Conservation (phyloP, 23 tunicate genomes). For the Clavelina lepadiformis region DNA sequence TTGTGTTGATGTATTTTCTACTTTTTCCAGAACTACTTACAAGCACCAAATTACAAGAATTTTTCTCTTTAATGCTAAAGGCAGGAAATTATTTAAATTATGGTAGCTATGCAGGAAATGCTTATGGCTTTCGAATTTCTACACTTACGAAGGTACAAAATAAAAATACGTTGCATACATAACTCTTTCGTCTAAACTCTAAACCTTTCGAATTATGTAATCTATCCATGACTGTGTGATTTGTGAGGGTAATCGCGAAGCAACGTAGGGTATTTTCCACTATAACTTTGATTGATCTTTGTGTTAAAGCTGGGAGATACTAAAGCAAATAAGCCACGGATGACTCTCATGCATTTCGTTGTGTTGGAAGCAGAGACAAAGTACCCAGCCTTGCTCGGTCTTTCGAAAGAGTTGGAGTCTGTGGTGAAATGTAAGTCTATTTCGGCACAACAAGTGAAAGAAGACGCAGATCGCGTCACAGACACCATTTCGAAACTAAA, state of each 20-base stretch:
- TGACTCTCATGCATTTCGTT: constrained; percentile 87
- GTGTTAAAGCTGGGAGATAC: constrained; percentile 67
- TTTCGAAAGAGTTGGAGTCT: constrained; percentile 50
- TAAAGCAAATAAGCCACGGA: constrained; percentile 86
- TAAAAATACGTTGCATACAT: too few species aligned
- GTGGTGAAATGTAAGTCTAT: constrained; percentile 51
- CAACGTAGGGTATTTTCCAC: too few species aligned
- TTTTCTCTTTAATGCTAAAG: constrained; percentile 46
- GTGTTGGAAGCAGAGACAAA: constrained; percentile 67
- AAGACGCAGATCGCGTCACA: constrained; percentile 31
- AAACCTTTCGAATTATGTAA: too few species aligned
- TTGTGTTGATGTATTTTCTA: too few species aligned
- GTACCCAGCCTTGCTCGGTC: constrained; percentile 38
- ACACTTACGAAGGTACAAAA: constrained; percentile 39
- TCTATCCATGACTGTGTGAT: too few species aligned
- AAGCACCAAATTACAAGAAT: constrained; percentile 31
- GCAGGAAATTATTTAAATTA: constrained; percentile 60
- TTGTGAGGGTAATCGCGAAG: too few species aligned
- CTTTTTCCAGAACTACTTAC: constrained; percentile 10
- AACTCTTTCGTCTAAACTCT: too few species aligned
- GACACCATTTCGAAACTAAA: constrained; percentile 25
- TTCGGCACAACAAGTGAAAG: constrained; percentile 39
- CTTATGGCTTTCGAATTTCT: constrained; percentile 53
- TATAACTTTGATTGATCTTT: too few species aligned
- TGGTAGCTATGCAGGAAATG: constrained; percentile 56